phyloP scores from a whole-genome alignment of 1,140 invertebrate species.

The Pseudoatta argentina region DNA sequence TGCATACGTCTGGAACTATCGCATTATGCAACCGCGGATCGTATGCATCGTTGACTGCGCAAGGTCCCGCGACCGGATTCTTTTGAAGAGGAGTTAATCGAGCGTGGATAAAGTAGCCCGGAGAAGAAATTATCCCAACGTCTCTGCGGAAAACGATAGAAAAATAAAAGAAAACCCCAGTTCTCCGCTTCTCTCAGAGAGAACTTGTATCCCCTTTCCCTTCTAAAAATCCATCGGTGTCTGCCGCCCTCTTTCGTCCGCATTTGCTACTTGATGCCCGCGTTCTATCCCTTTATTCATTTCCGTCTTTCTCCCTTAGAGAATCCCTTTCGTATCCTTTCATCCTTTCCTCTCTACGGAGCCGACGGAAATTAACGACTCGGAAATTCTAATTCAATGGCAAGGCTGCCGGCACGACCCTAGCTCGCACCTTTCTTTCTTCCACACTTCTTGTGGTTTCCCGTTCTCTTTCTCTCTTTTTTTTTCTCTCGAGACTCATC shows the following conservation, averaged over 20 bases:
- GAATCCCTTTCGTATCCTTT: background rate
- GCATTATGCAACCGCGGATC: conserved; percentile 57
- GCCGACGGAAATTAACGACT: conserved; percentile 75
- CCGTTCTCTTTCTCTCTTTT: background rate
- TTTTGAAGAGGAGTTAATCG: conserved; percentile 68
- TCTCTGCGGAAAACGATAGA: background rate
- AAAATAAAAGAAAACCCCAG: conserved; percentile 23
- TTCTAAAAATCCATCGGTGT: background rate
- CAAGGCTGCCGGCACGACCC: conserved; percentile 66
- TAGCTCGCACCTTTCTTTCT: conserved; percentile 68
- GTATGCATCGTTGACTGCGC: conserved; percentile 58
- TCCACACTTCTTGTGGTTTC: conserved; percentile 36
- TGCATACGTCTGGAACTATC: conserved; percentile 17
- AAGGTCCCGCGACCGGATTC: conserved; percentile 62
- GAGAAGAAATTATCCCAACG: conserved; percentile 66
- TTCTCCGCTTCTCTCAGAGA: conserved; percentile 1
- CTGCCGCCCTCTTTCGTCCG: background rate
- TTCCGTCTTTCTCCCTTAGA: conserved; percentile 5
- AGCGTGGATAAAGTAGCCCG: conserved; percentile 66
- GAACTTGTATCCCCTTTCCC: background rate
- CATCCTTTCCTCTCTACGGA: conserved; percentile 19
- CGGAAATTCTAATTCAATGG: conserved; percentile 78
- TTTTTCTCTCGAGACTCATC: conserved; percentile 7
- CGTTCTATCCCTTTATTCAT: conserved; percentile 35
- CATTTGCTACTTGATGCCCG: conserved; percentile 26